Evolutionary conservation across 2,888 invertebrate species (phyloP).

Genomic region (Abrostola tripartita): DNA sequence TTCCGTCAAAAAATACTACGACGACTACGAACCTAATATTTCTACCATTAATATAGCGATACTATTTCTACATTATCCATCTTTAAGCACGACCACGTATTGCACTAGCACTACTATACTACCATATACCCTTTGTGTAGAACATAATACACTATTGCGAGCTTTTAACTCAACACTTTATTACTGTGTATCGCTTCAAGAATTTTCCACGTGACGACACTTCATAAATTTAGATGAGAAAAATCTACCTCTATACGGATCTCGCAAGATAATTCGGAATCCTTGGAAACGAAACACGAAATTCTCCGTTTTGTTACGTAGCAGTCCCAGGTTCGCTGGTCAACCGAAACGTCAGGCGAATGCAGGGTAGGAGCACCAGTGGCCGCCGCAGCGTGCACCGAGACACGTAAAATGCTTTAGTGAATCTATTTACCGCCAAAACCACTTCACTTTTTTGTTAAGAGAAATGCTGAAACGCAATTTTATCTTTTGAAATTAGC

Average conservation of each 20-base stretch:
- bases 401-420: constrained; percentile 85
- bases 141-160: constrained; percentile 22
- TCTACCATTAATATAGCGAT: not conserved
- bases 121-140: not conserved
- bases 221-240: constrained; percentile 43
- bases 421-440: constrained; percentile 79
- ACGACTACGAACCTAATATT: constrained; percentile 5
- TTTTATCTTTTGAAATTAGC: constrained; percentile 62
- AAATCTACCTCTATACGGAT: constrained; percentile 7
- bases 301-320: constrained; percentile 14
- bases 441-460: constrained; percentile 74
- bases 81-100: no score
- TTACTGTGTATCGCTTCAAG: constrained; percentile 26
- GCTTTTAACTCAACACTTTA: constrained; percentile 26
- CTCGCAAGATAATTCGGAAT: constrained; percentile 24
- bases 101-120: not conserved
- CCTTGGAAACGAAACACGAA: constrained; percentile 14
- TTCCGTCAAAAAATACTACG: not conserved
- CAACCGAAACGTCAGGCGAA: constrained; percentile 49
- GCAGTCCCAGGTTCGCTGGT: constrained; percentile 51
- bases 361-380: constrained; percentile 39
- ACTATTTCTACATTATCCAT: no score
- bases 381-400: constrained; percentile 60
- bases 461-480: constrained; percentile 59
- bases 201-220: constrained; percentile 37